These are phyloP conservation scores for Lophius americanus DNA, from an alignment of 2,797 vertebrate species.

Conservation along the genomic window DNA sequence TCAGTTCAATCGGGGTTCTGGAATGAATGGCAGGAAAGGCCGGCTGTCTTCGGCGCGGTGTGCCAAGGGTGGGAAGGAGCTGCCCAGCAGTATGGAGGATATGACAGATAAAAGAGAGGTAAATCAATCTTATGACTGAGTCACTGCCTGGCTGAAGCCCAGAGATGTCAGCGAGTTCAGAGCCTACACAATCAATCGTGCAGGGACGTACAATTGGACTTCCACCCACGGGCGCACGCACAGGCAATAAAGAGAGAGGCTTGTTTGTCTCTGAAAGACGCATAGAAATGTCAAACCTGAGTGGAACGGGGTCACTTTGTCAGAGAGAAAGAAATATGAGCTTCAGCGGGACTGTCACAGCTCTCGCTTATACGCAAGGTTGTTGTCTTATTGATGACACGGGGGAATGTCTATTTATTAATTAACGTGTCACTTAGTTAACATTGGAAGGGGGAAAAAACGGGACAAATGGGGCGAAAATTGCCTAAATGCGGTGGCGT, in stretches of 20 bases:
- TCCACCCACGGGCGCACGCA: conserved; percentile 61
- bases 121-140: conserved; percentile 71
- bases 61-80: conserved; percentile 59
- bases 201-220: conserved; percentile 56
- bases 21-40: conserved; percentile 44
- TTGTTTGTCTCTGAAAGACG: conserved; percentile 37
- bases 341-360: rapidly evolving
- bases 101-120: conserved; percentile 57
- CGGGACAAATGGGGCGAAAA: background rate
- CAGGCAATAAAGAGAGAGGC: conserved; percentile 48
- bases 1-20: conserved; percentile 67
- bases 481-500: conserved; percentile 6
- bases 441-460: conserved; percentile 8
- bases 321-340: conserved; percentile 1
- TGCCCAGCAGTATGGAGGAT: conserved; percentile 42
- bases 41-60: conserved; percentile 47
- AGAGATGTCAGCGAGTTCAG: conserved; percentile 59
- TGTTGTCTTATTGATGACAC: background rate
- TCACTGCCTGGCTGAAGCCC: conserved; percentile 59
- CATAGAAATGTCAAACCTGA: conserved; percentile 54
- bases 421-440: conserved; percentile 2
- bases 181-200: conserved; percentile 57
- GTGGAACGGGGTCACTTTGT: conserved; percentile 39
- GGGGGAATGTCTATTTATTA: background rate
- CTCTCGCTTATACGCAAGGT: background rate